Conservation (phyloP, 2,888 invertebrate species). For the Steromphala cineraria region DNA sequence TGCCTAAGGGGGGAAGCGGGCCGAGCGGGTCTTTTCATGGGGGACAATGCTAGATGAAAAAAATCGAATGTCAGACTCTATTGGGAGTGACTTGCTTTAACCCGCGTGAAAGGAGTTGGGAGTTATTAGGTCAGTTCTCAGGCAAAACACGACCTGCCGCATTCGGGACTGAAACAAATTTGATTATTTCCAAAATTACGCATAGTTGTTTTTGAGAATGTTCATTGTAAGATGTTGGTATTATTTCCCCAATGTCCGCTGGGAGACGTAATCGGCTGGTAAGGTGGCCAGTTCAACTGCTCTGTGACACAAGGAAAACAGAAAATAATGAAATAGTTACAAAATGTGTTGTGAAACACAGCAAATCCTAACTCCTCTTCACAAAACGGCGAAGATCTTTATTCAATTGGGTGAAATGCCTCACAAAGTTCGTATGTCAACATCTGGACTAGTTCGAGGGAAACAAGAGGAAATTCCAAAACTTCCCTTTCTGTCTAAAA, state of each 20-base stretch:
- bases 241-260: neutral
- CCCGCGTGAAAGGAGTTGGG: neutral
- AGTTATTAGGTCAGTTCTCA: slow-evolving; percentile 15
- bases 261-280: neutral
- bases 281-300: neutral
- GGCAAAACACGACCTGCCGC: slow-evolving; percentile 2
- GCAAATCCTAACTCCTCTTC: neutral
- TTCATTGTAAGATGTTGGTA: neutral
- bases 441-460: neutral
- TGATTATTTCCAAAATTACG: slow-evolving; percentile 9
- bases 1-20: neutral
- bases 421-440: neutral
- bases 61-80: neutral
- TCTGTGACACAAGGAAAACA: slow-evolving; percentile 14
- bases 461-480: slow-evolving; percentile 7
- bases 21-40: neutral
- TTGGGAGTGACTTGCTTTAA: neutral
- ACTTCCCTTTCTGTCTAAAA: neutral
- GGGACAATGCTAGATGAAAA: slow-evolving; percentile 1
- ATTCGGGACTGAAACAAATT: slow-evolving; percentile 12
- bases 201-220: neutral
- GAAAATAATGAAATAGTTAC: slow-evolving; percentile 11
- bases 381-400: neutral
- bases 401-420: neutral
- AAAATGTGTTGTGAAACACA: slow-evolving; percentile 16